Evolutionary conservation across 2,113 vertebrate genomes (phyloP), one percentile per base, ranked within the genome.

Genomic region (Halichoerus grypus): DNA sequence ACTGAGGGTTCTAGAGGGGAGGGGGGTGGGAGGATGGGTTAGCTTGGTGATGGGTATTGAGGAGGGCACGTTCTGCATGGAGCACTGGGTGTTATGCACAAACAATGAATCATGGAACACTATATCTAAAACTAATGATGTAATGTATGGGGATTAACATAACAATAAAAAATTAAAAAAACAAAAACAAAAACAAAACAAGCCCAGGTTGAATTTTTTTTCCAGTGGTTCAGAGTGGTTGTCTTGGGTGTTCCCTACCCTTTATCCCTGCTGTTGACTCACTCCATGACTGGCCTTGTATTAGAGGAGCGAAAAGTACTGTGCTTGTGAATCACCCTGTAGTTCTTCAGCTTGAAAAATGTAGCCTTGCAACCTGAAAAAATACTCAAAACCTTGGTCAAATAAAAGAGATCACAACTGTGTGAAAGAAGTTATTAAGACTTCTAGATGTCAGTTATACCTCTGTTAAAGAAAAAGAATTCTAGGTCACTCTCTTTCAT

Each of bases 211-310:
- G 46, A 55, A 33, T n/a, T 59, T 61, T 59, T 55, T 74, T 80
- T 42, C 84, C 95, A 57, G 49, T 87, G 61, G 49, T 49, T 77
- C 61, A 39, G 28, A 72, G 39, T 53, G 28, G 72, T 31, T 67
- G 72, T 53, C n/a, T 81, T 71, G 10, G 18, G 53, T 69, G 42
- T 87, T 85, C 39, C 46, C 84, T 49, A 49, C 91, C 65, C 77
- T 59, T 12, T 14, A 2, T 42, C 53, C 49, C 39, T 33, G 74
- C 88, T 53, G 83, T 65, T 97, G 91, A 97, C 93, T 97, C 91
- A 89, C n/a, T 82, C 21, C 10, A 51, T 61, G 90, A 46, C 59
- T 94, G 59, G 15, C 39, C 83, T 82, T 31, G 39, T 94, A 28
- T 74, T 57, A 15, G 0, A 33, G 95, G 92, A 91, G 28, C 21